Conservation (phyloP, 2,888 invertebrate genomes). For the Meghimatium bilineatum region DNA sequence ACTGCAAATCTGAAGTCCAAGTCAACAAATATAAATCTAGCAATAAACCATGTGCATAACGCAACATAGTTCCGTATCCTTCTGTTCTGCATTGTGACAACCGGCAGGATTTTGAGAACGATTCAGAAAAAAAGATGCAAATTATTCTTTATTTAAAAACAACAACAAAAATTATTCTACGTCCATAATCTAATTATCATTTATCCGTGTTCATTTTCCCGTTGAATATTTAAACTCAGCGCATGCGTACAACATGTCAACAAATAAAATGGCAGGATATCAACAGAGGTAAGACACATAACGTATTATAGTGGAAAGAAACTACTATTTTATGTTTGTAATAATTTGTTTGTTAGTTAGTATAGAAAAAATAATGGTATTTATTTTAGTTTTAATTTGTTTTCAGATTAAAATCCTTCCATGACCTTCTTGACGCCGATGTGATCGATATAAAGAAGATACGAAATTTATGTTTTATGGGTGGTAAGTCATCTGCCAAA, state of each 20-base stretch:
- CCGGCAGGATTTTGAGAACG: no score
- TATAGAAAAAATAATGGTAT: not conserved
- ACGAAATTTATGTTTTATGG: slow-evolving; percentile 87
- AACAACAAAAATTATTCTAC: no score
- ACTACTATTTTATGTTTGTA: slow-evolving; percentile 47
- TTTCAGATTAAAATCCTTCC: slow-evolving; percentile 84
- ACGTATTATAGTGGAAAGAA: slow-evolving; percentile 12
- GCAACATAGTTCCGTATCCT: no score
- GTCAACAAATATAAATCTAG: no score
- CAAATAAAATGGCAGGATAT: slow-evolving; percentile 67
- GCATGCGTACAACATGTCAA: slow-evolving; percentile 55
- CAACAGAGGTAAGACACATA: slow-evolving; percentile 63
- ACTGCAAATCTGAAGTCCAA: no score
- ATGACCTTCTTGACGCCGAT: slow-evolving; percentile 84
- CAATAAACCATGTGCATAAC: no score
- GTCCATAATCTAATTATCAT: no score
- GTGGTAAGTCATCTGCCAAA: slow-evolving; percentile 77
- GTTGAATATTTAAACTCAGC: not conserved
- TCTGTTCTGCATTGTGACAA: no score
- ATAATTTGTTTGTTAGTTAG: not conserved
- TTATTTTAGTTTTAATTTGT: not conserved
- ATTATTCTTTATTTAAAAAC: no score
- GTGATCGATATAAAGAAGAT: slow-evolving; percentile 85
- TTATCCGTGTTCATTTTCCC: not conserved
- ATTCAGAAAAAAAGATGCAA: no score